Evolutionary conservation across 2,113 vertebrate genomes (phyloP), one percentile per base, ranked within the genome.

Genomic region (Ploceus nigricollis): DNA sequence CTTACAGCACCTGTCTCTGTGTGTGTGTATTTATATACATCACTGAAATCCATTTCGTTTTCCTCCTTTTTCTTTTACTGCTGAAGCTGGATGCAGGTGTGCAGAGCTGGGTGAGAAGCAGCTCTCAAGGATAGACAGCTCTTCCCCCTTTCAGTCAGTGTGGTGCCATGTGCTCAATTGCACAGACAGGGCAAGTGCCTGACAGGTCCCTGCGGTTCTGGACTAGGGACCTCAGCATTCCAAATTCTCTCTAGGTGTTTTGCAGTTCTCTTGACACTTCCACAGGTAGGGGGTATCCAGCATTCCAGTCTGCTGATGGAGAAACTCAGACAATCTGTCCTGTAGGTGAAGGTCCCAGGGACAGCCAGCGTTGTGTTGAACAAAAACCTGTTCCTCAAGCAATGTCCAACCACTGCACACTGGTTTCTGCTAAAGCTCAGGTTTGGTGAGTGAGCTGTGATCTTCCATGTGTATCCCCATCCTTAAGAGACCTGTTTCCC

Each of bases 261-360:
- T 53, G 56, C 10, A 1, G 1, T 53, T 77, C 63, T 44, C 35
- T 65, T 61, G 56, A 39, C 5, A 4, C 14, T 45, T 86, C 24
- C 44, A 40, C 4, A 23, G 56, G 23, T 0, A 0, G 2, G 6
- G 9, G 5, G 5, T 77, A 15, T 31, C 30, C 4, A 3, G 22
- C 3, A 5, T 47, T 77, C 35, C 15, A 27, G 9, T 56, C 60
- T 40, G 31, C 44, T 75, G 15, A 17, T 33, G 60, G 28, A 61
- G 54, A 70, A 77, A 39, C 28, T 90, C 22, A 25, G 53, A 13
- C 4, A 7, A 42, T 14, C 10, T 61, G 3, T 50, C 48, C 69
- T 2, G 0, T 45, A n/a, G n/a, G 10, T 11, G 40, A 87, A 64
- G 56, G 35, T 64, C 28, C 7, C 12, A 5, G 35, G 33, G 27